A percentile compares a stretch with the other conserved stretches of the same genome.
phyloP scores from a whole-genome alignment of 2,888 invertebrate species.

The Eremobia ochroleuca region DNA sequence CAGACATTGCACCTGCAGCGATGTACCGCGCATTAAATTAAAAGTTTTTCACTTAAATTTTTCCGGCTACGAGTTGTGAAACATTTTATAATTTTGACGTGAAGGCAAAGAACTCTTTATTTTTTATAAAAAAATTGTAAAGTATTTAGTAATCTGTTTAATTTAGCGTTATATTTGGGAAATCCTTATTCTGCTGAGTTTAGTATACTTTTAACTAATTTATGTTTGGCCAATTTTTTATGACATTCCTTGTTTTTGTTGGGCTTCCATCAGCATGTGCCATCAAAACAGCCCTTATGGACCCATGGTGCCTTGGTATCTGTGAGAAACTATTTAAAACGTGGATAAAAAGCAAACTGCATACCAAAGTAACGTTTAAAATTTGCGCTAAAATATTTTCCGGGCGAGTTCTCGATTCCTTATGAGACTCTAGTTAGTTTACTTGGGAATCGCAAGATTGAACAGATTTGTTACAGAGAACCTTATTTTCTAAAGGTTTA shows the following conservation, averaged over 20 bases:
- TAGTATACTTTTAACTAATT: background rate
- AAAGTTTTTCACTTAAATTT: slow-evolving; percentile 42
- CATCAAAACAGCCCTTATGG: slow-evolving; percentile 21
- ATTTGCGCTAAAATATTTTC: background rate
- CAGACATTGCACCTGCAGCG: slow-evolving; percentile 33
- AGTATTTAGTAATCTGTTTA: slow-evolving; percentile 14
- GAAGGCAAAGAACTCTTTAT: slow-evolving; percentile 13
- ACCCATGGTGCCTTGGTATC: slow-evolving; percentile 26
- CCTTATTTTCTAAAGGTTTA: background rate
- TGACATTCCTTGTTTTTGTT: background rate
- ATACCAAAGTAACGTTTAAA: background rate
- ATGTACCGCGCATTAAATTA: slow-evolving; percentile 38
- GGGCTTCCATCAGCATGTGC: background rate
- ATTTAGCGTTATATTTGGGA: background rate
- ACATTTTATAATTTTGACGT: slow-evolving; percentile 29
- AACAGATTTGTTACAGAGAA: background rate
- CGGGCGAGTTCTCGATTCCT: slow-evolving; percentile 7
- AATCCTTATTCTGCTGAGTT: slow-evolving; percentile 7
- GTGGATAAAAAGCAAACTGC: background rate
- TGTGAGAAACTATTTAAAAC: slow-evolving; percentile 37
- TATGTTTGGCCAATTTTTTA: background rate
- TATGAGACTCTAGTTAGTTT: slow-evolving; percentile 21
- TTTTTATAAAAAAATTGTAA: slow-evolving; percentile 10
- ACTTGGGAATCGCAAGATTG: slow-evolving; percentile 24
- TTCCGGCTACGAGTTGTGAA: slow-evolving; percentile 30